Conservation (phyloP, 1,140 invertebrate genomes). For the Drosophila saltans region DNA sequence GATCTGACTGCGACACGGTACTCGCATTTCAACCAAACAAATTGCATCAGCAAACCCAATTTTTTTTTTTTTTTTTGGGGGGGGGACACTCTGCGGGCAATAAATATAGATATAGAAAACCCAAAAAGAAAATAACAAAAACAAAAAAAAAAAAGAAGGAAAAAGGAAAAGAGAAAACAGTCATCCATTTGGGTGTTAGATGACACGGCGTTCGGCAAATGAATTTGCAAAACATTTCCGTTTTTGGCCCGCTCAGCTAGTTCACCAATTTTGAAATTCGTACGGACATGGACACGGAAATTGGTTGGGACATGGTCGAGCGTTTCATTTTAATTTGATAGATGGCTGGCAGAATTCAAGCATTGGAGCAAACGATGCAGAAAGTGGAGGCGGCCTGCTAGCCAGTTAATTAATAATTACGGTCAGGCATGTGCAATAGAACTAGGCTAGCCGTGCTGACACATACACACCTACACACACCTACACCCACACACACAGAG, state of each 20-base stretch:
- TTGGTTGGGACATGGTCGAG: slow-evolving; percentile 62
- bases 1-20: neutral
- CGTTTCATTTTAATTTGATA: slow-evolving; percentile 76
- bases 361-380: slow-evolving; percentile 15
- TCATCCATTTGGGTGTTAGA: slow-evolving; percentile 62
- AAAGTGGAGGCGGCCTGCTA: neutral
- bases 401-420: slow-evolving; percentile 75
- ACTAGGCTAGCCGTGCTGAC: neutral
- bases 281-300: slow-evolving; percentile 59
- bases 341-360: slow-evolving; percentile 20
- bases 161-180: slow-evolving; percentile 29
- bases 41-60: slow-evolving; percentile 71
- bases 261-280: slow-evolving; percentile 12
- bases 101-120: slow-evolving; percentile 20
- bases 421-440: slow-evolving; percentile 33
- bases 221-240: slow-evolving; percentile 79
- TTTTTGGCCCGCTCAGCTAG: slow-evolving; percentile 1
- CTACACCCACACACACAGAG: neutral
- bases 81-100: slow-evolving; percentile 53
- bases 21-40: slow-evolving; percentile 27
- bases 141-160: slow-evolving; percentile 23
- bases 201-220: slow-evolving; percentile 72
- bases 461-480: slow-evolving; percentile 22
- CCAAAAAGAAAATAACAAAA: neutral
- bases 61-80: slow-evolving; percentile 25